Evolutionary conservation across 2,888 invertebrate genomes (phyloP).

Genomic region (Lycaena phlaeas): DNA sequence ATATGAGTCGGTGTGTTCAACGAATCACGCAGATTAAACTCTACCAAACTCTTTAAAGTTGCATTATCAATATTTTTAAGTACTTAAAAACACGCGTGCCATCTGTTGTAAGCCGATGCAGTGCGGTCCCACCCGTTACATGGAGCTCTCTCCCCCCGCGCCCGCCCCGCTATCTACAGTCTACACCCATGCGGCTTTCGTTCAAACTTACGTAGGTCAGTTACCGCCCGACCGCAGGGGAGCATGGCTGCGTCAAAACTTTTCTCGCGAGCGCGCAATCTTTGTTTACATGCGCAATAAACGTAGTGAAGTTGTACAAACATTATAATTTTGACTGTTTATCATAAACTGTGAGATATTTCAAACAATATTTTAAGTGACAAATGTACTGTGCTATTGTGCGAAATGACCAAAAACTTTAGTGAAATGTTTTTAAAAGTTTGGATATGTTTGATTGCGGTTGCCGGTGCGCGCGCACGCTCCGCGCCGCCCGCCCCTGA

Average conservation of each 20-base stretch:
- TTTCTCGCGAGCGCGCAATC: conserved; percentile 61
- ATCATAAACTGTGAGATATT: conserved; percentile 46
- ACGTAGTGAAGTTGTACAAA: conserved; percentile 48
- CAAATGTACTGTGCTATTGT: conserved; percentile 61
- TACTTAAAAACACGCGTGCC: conserved; percentile 70
- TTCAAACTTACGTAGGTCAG: conserved; percentile 75
- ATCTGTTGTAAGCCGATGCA: conserved; percentile 69
- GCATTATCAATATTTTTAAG: conserved; percentile 64
- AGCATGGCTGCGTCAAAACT: conserved; percentile 71
- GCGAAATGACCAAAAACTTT: conserved; percentile 57
- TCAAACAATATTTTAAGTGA: conserved; percentile 41
- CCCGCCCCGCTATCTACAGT: conserved; percentile 30
- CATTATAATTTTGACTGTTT: conserved; percentile 38
- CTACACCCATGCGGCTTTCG: conserved; percentile 68
- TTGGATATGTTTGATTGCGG: conserved; percentile 63
- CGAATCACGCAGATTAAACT: conserved; percentile 62
- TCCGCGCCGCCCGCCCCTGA: conserved; percentile 75
- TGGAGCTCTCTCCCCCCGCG: conserved; percentile 43
- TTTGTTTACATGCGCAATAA: conserved; percentile 66
- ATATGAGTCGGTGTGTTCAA: conserved; percentile 52
- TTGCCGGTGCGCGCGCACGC: conserved; percentile 68
- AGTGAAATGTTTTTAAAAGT: conserved; percentile 67
- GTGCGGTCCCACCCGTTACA: conserved; percentile 58
- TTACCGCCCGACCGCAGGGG: conserved; percentile 73
- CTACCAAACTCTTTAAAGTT: conserved; percentile 58